phyloP scores from a whole-genome alignment of 1,140 invertebrate species.

The Trachymyrmex cornetzi region DNA sequence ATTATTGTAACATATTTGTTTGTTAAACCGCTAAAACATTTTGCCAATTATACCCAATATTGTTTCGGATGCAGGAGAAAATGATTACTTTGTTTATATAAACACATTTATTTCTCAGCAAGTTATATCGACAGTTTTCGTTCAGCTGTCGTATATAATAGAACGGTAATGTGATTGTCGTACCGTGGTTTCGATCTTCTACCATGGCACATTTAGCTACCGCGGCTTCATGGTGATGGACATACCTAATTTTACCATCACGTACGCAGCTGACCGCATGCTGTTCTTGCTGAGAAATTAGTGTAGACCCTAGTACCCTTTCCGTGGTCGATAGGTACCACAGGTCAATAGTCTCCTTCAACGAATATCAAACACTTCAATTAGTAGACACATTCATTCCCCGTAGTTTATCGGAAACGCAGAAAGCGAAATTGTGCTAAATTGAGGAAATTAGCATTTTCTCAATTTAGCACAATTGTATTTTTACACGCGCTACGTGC shows the following conservation, averaged over 20 bases:
- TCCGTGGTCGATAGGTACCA: background rate
- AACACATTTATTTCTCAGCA: background rate
- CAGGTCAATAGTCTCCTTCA: slow-evolving; percentile 19
- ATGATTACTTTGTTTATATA: slow-evolving; percentile 3
- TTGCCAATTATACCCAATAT: background rate
- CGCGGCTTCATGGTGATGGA: slow-evolving; percentile 20
- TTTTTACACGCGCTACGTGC: background rate
- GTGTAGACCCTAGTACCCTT: slow-evolving; percentile 30
- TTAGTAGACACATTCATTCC: slow-evolving; percentile 13
- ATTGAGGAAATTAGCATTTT: background rate
- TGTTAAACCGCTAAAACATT: background rate
- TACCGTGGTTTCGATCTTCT: slow-evolving; percentile 64
- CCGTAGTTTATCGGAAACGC: background rate
- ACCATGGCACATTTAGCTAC: slow-evolving; percentile 41
- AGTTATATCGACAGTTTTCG: slow-evolving; percentile 40
- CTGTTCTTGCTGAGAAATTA: slow-evolving; percentile 54
- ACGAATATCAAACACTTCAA: slow-evolving; percentile 38
- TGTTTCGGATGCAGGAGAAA: background rate
- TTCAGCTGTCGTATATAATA: slow-evolving; percentile 46
- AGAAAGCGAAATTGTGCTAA: too few relatives aligned
- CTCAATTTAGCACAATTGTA: background rate
- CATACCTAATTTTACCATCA: slow-evolving; percentile 53
- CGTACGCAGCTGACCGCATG: slow-evolving; percentile 40
- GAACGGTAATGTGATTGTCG: slow-evolving; percentile 56
- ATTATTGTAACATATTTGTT: background rate